A percentile compares a stretch with the other conserved stretches of the same genome.
phyloP scores from a whole-genome alignment of 2,113 vertebrate species.

The Camelus bactrianus region DNA sequence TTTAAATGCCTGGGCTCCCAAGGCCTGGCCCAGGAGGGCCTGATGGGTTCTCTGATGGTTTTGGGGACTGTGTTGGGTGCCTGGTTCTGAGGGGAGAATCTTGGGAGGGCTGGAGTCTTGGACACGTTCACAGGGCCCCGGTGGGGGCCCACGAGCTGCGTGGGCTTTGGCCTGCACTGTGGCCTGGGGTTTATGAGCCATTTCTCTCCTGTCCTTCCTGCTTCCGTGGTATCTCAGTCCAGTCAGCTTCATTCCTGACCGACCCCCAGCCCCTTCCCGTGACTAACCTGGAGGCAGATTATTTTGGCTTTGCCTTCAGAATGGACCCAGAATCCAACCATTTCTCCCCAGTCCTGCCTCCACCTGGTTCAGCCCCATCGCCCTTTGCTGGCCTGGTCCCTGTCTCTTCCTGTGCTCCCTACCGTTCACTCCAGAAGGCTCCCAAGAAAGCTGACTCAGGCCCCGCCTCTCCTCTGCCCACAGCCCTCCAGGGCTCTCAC shows the following conservation, averaged over 20 bases:
- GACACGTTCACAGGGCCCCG: too few relatives aligned
- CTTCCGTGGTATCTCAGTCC: fast-evolving
- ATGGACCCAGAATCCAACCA: background rate
- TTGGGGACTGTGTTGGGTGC: background rate
- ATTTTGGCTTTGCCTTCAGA: background rate
- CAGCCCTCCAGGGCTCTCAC: background rate
- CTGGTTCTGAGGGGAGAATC: too few relatives aligned
- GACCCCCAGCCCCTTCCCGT: background rate
- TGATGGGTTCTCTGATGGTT: background rate
- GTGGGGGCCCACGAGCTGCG: background rate
- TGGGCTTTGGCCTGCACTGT: background rate
- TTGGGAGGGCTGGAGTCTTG: too few relatives aligned
- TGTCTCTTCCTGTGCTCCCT: background rate
- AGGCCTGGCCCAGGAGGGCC: background rate
- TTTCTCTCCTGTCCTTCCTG: background rate
- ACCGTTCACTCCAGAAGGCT: background rate
- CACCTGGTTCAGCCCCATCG: background rate
- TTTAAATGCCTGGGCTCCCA: background rate
- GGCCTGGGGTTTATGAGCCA: background rate
- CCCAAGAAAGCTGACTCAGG: background rate
- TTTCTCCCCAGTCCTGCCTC: background rate
- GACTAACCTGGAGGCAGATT: background rate
- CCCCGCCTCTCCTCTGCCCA: background rate
- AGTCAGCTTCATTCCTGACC: fast-evolving
- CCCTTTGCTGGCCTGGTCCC: fast-evolving